Evolutionary conservation across 2,797 vertebrate genomes (phyloP), one percentile per base, ranked within the genome.

Genomic region (Ibycter americanus): DNA sequence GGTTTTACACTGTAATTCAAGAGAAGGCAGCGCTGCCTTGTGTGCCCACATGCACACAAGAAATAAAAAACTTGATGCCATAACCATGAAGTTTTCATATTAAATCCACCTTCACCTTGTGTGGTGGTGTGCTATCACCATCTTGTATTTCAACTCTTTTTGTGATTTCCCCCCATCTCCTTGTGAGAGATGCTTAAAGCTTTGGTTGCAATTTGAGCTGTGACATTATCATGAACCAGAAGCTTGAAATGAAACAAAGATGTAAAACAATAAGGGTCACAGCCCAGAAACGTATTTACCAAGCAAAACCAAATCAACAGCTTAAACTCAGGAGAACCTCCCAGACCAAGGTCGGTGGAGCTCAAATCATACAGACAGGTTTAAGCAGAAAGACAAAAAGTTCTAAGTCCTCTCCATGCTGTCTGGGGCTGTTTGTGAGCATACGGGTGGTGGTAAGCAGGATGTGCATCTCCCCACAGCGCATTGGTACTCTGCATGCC

Each of bases 361-460:
- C 56, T 70, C 36, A n/a, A 47, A 82, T 29, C 27, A 7, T 2
- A 42, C 9, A 29, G 49, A n/a, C 25, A 26, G 56, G 27, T 29
- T 47, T 40, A 34, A 71, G 38, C 20, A 54, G 22, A 36, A 46
- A 20, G 17, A 21, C 44, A 26, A 22, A 27, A 40, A 29, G 38
- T 8, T 4, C 44, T 3, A 31, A 23, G 27, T 38, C 42, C n/a
- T 81, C 36, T 55, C 59, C 4, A 0, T 5, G 52, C 46, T 49
- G 17, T 18, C 51, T 27, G 11, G 81, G 66, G 67, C 46, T 44
- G 22, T n/a, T 15, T 29, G 38, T 27, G 66, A 79, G 77, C 5
- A 1, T 10, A 1, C 0, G 1, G 70, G 21, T 5, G 34, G 34
- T 18, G 40, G 31, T 11, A 34, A 44, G 77, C 70, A 19, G 71